phyloP scores from a whole-genome alignment of 2,888 invertebrate species.

The Apoda limacodes region DNA sequence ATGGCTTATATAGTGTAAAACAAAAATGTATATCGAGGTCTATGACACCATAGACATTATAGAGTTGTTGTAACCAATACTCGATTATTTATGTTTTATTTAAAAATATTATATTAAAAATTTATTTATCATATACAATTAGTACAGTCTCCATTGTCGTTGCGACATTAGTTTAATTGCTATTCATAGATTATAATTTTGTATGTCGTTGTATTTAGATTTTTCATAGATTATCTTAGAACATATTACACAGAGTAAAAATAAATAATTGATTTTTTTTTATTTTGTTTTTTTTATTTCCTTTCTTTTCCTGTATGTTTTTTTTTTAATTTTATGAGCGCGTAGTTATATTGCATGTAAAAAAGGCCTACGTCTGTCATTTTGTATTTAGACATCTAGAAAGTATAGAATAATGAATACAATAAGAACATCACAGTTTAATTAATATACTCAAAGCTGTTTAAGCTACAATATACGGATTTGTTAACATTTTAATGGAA shows the following conservation, averaged over 20 bases:
- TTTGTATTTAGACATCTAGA: conserved; percentile 13
- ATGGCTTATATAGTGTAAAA: too few relatives aligned
- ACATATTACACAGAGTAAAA: conserved; percentile 56
- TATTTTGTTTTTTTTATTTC: conserved; percentile 36
- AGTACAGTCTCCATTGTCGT: conserved; percentile 46
- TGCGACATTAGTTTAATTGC: conserved; percentile 42
- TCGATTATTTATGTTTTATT: conserved; percentile 68
- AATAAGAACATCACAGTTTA: too few relatives aligned
- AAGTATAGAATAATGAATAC: too few relatives aligned
- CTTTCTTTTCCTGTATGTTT: conserved; percentile 30
- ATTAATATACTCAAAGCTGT: too few relatives aligned
- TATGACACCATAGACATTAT: conserved; percentile 56
- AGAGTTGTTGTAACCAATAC: conserved; percentile 66
- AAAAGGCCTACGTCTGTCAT: too few relatives aligned
- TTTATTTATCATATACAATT: conserved; percentile 53
- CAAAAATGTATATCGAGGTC: conserved; percentile 50
- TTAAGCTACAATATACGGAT: too few relatives aligned
- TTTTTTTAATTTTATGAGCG: conserved; percentile 25
- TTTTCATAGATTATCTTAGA: conserved; percentile 57
- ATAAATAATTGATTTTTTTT: conserved; percentile 63
- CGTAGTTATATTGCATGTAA: conserved; percentile 14
- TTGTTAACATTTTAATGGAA: too few relatives aligned
- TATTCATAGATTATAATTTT: conserved; percentile 42
- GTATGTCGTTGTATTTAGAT: conserved; percentile 56
- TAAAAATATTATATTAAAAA: conserved; percentile 50